A percentile compares a stretch with the other conserved stretches of the same genome.
These are phyloP conservation scores for Chelon labrosus DNA, from an alignment of 2,797 vertebrate species.

Conservation along the genomic window DNA sequence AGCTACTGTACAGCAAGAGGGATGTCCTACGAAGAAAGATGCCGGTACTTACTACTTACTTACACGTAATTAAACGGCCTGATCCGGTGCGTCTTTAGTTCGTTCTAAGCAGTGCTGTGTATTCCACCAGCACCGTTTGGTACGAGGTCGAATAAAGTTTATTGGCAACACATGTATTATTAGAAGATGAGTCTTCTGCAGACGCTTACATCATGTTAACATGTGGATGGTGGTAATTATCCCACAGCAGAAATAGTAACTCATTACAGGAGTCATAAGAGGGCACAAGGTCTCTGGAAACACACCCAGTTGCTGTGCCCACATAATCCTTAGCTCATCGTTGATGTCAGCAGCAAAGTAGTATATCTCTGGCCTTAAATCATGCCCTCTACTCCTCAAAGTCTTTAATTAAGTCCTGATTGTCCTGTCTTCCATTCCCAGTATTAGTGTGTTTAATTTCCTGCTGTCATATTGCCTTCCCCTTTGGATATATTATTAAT, in stretches of 20 bases:
- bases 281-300: slow-evolving; percentile 75
- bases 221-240: slow-evolving; percentile 72
- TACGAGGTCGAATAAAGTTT: slow-evolving; percentile 43
- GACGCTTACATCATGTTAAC: slow-evolving; percentile 71
- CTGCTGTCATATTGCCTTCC: slow-evolving; percentile 82
- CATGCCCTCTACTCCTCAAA: slow-evolving; percentile 76
- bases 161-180: slow-evolving; percentile 57
- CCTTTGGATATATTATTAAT: slow-evolving; percentile 87
- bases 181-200: slow-evolving; percentile 55
- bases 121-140: slow-evolving; percentile 42
- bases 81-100: slow-evolving; percentile 13
- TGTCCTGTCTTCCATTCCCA: slow-evolving; percentile 73
- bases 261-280: slow-evolving; percentile 74
- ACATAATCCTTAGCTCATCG: slow-evolving; percentile 75
- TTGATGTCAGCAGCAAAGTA: slow-evolving; percentile 74
- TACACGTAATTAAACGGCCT: slow-evolving; percentile 53
- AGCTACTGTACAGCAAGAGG: slow-evolving; percentile 48
- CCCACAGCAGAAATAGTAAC: slow-evolving; percentile 73
- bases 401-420: slow-evolving; percentile 87
- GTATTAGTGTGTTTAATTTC: slow-evolving; percentile 87
- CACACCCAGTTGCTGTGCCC: slow-evolving; percentile 66
- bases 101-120: slow-evolving; percentile 9
- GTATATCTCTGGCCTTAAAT: slow-evolving; percentile 81
- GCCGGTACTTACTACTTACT: slow-evolving; percentile 38
- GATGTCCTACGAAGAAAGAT: slow-evolving; percentile 31